Conservation (phyloP, 2,888 invertebrate species). For the Aspidiotus rigidus region DNA sequence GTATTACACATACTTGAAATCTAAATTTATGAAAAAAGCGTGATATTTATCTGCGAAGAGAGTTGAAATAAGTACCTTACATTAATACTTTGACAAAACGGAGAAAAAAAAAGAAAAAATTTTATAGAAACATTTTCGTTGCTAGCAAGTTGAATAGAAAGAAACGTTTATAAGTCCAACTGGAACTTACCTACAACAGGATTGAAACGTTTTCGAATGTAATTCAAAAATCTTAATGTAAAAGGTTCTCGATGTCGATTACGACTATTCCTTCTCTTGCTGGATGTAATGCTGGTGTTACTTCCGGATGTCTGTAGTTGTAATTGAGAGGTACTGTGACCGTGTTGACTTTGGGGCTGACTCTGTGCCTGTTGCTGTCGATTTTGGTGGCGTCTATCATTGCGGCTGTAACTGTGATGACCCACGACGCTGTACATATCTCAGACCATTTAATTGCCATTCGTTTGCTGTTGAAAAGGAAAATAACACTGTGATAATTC, state of each 20-base stretch:
- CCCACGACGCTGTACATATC: slow-evolving; percentile 40
- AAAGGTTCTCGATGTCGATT: slow-evolving; percentile 38
- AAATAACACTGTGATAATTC: neutral
- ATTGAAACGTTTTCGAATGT: slow-evolving; percentile 40
- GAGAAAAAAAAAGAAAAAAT: no score
- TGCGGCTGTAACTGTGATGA: slow-evolving; percentile 39
- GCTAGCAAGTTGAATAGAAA: no score
- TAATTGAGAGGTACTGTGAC: slow-evolving; percentile 28
- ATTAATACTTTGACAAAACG: no score
- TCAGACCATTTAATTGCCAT: slow-evolving; percentile 15
- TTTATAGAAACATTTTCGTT: no score
- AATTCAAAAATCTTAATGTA: slow-evolving; percentile 40
- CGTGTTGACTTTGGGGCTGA: slow-evolving; percentile 31
- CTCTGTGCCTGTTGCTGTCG: slow-evolving; percentile 35
- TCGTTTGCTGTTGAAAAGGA: neutral
- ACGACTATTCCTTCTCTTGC: slow-evolving; percentile 28
- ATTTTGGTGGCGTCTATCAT: slow-evolving; percentile 35
- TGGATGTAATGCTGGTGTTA: slow-evolving; percentile 33
- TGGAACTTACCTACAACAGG: slow-evolving; percentile 39
- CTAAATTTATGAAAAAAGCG: no score
- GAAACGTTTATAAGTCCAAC: neutral
- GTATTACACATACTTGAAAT: no score
- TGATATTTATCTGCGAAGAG: no score
- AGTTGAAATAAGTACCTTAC: no score
- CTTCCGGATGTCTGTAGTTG: slow-evolving; percentile 21